A percentile compares a stretch with the other conserved stretches of the same genome.
These are phyloP conservation scores for Thinocorus orbignyianus DNA, from an alignment of 2,113 vertebrate genomes.

Conservation along the genomic window DNA sequence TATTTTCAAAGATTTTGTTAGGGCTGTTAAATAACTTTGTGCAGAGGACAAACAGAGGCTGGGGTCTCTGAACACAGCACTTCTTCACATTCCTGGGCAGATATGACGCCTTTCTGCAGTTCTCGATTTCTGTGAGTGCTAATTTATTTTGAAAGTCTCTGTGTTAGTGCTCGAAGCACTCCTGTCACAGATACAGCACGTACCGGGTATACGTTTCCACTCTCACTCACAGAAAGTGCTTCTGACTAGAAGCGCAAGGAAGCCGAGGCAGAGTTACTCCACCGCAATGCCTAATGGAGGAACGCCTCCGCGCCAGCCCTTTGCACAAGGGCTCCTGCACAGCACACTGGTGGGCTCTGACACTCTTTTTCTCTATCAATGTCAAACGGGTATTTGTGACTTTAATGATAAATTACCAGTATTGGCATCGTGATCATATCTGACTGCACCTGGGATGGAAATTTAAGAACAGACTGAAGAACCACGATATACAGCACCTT, in stretches of 20 bases:
- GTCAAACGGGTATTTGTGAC: slow-evolving; percentile 24
- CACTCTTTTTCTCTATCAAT: slow-evolving; percentile 15
- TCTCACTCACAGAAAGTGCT: background rate
- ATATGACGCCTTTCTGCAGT: background rate
- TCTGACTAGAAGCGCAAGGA: background rate
- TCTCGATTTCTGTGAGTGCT: background rate
- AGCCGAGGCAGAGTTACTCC: background rate
- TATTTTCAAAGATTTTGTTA: background rate
- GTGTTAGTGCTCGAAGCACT: background rate
- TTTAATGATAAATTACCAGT: slow-evolving; percentile 43
- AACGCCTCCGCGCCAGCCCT: background rate
- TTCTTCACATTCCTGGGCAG: background rate
- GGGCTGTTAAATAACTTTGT: background rate
- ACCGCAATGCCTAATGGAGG: background rate
- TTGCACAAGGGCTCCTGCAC: background rate
- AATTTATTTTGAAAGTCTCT: background rate
- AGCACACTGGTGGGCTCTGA: slow-evolving; percentile 3
- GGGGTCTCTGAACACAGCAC: background rate
- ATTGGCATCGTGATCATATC: slow-evolving; percentile 8
- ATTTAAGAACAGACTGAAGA: background rate
- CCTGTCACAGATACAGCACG: background rate
- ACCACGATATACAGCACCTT: background rate
- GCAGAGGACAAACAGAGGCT: background rate
- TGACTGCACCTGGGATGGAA: slow-evolving; percentile 13
- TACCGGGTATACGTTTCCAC: background rate